A percentile compares a stretch with the other conserved stretches of the same genome.
These are phyloP conservation scores for Dipodomys merriami DNA, from an alignment of 2,113 vertebrate genomes.

Conservation along the genomic window DNA sequence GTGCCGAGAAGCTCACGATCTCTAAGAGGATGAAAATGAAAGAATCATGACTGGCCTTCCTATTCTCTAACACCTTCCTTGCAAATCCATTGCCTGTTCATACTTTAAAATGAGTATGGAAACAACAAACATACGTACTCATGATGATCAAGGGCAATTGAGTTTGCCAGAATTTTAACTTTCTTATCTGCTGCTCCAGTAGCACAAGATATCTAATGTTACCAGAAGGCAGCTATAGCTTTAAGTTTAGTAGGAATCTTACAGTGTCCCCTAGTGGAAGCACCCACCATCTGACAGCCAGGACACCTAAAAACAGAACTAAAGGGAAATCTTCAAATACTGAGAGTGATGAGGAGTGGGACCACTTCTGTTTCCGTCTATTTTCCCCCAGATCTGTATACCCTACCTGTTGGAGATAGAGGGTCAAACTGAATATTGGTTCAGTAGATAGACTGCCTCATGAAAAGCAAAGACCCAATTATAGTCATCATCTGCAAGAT, in stretches of 20 bases:
- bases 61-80: not conserved
- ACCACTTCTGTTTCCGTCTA: not conserved
- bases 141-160: not conserved
- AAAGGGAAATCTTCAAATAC: not conserved
- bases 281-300: not conserved
- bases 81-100: not conserved
- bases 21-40: not conserved
- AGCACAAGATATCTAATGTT: not conserved
- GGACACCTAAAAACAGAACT: not conserved
- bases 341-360: not conserved
- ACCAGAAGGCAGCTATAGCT: not conserved
- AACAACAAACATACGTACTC: not conserved
- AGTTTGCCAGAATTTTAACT: not conserved
- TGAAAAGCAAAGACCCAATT: not conserved
- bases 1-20: not conserved
- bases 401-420: not conserved
- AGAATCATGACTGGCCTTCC: not conserved
- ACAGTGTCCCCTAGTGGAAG: constrained; percentile 29
- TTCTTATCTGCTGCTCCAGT: not conserved
- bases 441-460: not conserved
- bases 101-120: not conserved
- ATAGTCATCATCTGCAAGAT: not conserved
- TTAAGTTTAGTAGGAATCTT: constrained; percentile 51
- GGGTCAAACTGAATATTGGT: not conserved
- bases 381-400: not conserved